A percentile compares a stretch with the other conserved stretches of the same genome.
Conservation (phyloP, 2,797 vertebrate genomes). For the Vespertilio murinus region DNA sequence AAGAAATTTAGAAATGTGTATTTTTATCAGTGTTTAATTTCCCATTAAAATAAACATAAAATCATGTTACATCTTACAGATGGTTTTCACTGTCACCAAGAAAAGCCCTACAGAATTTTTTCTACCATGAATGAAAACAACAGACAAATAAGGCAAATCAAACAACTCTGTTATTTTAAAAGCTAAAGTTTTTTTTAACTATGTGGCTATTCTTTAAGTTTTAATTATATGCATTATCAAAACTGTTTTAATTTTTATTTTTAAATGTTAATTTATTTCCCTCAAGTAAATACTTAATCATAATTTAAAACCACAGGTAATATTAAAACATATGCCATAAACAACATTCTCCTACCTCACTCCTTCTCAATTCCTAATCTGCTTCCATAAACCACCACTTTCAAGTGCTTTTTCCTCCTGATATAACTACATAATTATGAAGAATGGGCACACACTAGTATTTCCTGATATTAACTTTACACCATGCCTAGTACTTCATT, state of each 20-base stretch:
- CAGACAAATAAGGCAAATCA: background rate
- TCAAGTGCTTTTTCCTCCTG: background rate
- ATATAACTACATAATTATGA: background rate
- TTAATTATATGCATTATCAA: background rate
- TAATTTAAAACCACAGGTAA: background rate
- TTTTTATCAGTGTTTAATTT: background rate
- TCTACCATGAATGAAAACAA: background rate
- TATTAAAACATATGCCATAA: background rate
- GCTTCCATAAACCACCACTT: background rate
- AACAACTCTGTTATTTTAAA: background rate
- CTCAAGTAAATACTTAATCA: background rate
- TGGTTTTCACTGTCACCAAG: background rate
- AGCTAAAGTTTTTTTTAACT: background rate
- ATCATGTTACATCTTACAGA: background rate
- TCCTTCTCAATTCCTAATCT: background rate
- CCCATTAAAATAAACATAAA: background rate
- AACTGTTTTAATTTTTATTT: background rate
- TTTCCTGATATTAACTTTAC: background rate
- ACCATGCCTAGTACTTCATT: background rate
- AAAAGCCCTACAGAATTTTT: background rate
- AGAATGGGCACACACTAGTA: background rate
- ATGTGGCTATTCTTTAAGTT: background rate
- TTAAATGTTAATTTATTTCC: conserved; percentile 1
- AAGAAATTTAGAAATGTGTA: background rate
- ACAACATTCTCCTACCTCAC: background rate